phyloP scores from a whole-genome alignment of 2,888 invertebrate species.

The Oxytorus armatus region DNA sequence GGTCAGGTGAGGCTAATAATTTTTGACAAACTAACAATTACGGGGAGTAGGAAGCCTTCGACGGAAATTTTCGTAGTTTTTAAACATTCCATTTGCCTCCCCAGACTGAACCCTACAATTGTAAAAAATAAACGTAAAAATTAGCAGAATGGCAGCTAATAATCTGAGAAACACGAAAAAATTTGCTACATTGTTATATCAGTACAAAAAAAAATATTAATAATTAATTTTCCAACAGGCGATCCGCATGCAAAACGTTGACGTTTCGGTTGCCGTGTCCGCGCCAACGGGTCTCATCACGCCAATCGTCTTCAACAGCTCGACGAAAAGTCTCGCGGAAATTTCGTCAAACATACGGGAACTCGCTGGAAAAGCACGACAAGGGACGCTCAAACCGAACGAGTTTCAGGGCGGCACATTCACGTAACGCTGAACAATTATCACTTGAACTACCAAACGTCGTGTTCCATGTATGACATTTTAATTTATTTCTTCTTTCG shows the following conservation, averaged over 20 bases:
- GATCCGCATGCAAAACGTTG: constrained; percentile 84
- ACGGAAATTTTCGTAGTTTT: no score
- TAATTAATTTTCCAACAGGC: constrained; percentile 74
- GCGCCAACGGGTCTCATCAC: constrained; percentile 88
- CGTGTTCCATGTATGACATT: neutral
- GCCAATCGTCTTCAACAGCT: constrained; percentile 87
- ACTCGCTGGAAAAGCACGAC: constrained; percentile 86
- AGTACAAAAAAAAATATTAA: no score
- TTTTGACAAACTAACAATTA: neutral
- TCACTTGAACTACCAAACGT: neutral
- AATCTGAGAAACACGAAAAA: no score
- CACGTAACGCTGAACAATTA: constrained; percentile 81
- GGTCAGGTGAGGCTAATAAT: constrained; percentile 80
- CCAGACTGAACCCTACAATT: no score
- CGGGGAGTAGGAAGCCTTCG: no score
- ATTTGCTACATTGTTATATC: no score
- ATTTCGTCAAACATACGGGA: constrained; percentile 86
- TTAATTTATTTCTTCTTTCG: no score
- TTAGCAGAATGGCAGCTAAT: no score
- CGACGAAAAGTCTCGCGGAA: constrained; percentile 85
- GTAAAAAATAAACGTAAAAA: no score
- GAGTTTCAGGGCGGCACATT: constrained; percentile 88
- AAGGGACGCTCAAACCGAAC: constrained; percentile 88
- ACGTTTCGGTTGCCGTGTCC: constrained; percentile 88
- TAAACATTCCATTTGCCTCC: no score